Base-by-base conservation (phyloP, 2,113 vertebrate genomes). In the Alligator sinensis region DNA sequence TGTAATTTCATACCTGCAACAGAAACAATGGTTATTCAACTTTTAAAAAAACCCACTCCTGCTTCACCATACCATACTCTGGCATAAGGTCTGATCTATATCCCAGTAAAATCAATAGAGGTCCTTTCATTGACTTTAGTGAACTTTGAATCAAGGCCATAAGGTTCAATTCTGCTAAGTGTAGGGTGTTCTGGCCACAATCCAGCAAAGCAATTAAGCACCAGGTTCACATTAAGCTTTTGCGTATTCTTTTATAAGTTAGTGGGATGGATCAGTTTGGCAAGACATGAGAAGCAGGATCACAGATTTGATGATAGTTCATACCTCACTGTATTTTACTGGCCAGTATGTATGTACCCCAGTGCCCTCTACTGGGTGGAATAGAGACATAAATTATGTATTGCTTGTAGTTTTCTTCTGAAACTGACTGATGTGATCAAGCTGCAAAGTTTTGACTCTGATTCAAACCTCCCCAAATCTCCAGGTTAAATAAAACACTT, bases 401-500 rank as follows among this genome's bases (percentile, higher is more conserved):
- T n/a, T 30, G 47, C 47, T 47, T 54, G 1, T 84, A 38, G 15
- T 60, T 86, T 68, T 25, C 47, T 68, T 80, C 54, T 58, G 80
- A 58, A 80, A 89, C 57, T 77, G 0, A 47, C 57, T 77, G 0
- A 47, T 4, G 4, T 27, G 87, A 55, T 87, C n/a, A 76, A 88
- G 81, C 54, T 21, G 4, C 24, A 94, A 82, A 86, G 84, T 61
- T 80, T 77, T 17, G 55, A 75, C 63, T 24, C 19, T 57, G 12
- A 64, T 47, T 18, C 22, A 86, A 86, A 87, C 28, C 81, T 89
- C n/a, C 4, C 3, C 91, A 92, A 92, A 80, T 55, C 80, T 85
- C 47, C 58, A 38, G 8, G 8, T 61, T 81, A 76, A 72, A 38
- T 60, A 11, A 84, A 88, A 57, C 17, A 63, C 28, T 66, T 84